These are phyloP conservation scores for Monodelphis domestica DNA, from an alignment of 2,797 vertebrate genomes.

Conservation along the genomic window DNA sequence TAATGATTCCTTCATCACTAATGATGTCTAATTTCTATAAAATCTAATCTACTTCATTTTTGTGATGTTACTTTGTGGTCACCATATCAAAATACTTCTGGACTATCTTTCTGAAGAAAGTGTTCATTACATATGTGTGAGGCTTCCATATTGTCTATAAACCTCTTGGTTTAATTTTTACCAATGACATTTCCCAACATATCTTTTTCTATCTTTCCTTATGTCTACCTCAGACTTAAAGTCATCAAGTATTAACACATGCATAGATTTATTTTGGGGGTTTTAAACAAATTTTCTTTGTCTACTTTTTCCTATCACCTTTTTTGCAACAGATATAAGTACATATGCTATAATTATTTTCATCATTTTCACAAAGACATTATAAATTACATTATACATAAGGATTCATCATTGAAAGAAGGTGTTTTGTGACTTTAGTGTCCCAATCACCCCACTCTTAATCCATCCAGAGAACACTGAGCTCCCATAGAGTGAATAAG, in stretches of 20 bases:
- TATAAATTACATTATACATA: not conserved
- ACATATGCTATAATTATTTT: not conserved
- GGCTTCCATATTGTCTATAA: not conserved
- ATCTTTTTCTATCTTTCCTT: not conserved
- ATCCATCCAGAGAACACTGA: not conserved
- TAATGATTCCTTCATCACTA: not conserved
- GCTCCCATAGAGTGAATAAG: not conserved
- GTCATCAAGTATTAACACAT: not conserved
- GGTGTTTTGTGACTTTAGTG: not conserved
- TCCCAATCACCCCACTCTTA: not conserved
- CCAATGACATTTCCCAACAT: not conserved
- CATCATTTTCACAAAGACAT: not conserved
- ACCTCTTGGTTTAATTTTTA: not conserved
- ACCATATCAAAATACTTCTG: not conserved
- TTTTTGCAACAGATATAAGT: not conserved
- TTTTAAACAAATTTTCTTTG: not conserved
- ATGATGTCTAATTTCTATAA: not conserved
- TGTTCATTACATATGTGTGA: not conserved
- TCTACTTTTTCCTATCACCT: not conserved
- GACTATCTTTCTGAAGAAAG: not conserved
- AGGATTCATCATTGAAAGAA: not conserved
- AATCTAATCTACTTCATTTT: not conserved
- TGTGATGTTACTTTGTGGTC: not conserved
- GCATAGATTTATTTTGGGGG: not conserved
- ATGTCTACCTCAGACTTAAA: not conserved